These are phyloP conservation scores for Caenorhabditis sp. DNA, from an alignment of 2,888 invertebrate species.

Conservation along the genomic window DNA sequence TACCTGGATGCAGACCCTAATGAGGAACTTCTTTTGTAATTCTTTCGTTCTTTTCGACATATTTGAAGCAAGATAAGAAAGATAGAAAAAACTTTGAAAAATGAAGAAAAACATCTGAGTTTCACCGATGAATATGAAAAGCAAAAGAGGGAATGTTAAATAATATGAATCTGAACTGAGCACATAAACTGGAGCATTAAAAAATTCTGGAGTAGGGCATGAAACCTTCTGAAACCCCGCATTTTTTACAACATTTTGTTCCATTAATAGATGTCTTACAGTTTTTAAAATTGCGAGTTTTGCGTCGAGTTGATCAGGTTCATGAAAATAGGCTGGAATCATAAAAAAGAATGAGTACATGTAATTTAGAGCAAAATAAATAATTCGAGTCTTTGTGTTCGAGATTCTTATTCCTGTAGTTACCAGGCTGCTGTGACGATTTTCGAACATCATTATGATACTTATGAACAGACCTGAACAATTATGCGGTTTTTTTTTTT, in stretches of 20 bases:
- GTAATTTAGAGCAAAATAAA: slow-evolving; percentile 10
- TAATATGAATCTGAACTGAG: background rate
- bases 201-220: slow-evolving; percentile 15
- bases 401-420: slow-evolving; percentile 2
- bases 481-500: too few species aligned
- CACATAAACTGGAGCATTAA: slow-evolving; percentile 16
- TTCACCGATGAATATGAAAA: background rate
- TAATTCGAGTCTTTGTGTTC: background rate
- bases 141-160: background rate
- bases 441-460: slow-evolving; percentile 19
- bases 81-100: background rate
- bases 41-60: background rate
- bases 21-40: slow-evolving; percentile 20
- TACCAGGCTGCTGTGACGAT: slow-evolving; percentile 15
- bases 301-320: slow-evolving; percentile 13
- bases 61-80: background rate
- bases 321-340: slow-evolving; percentile 14
- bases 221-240: slow-evolving; percentile 19
- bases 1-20: slow-evolving; percentile 20
- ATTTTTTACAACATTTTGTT: background rate
- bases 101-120: background rate
- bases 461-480: slow-evolving; percentile 11
- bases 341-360: slow-evolving; percentile 11
- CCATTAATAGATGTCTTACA: background rate
- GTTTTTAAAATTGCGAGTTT: slow-evolving; percentile 3